A percentile compares a stretch with the other conserved stretches of the same genome.
Evolutionary conservation across 2,113 vertebrate genomes (phyloP).

Genomic region (Hemichromis elongatus): DNA sequence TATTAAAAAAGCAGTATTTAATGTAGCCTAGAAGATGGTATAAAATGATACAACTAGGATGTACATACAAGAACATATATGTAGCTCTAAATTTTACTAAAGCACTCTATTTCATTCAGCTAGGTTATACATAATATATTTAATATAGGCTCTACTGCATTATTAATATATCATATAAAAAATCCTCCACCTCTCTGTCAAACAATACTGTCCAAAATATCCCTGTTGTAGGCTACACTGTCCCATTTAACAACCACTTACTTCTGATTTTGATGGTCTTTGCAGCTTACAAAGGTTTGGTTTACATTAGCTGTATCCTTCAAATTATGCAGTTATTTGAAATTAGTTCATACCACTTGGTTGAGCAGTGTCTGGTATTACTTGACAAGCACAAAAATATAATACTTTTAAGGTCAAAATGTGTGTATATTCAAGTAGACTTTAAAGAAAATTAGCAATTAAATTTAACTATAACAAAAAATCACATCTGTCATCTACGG

Average conservation of each 20-base stretch:
- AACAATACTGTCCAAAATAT: background rate
- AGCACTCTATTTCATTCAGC: background rate
- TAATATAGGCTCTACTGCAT: background rate
- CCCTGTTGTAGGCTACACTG: background rate
- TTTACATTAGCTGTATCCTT: no score
- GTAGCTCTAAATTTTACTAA: background rate
- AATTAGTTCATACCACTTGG: no score
- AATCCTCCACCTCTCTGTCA: background rate
- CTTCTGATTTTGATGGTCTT: background rate
- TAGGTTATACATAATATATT: background rate
- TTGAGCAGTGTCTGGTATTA: no score
- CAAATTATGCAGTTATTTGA: no score
- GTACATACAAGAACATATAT: background rate
- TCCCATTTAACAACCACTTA: background rate
- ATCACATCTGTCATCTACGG: no score
- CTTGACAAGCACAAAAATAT: no score
- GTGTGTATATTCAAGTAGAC: no score
- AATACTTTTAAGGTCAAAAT: no score
- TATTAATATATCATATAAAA: background rate
- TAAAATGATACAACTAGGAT: background rate
- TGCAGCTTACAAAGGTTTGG: background rate
- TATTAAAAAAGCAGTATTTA: background rate
- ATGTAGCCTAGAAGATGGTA: background rate
- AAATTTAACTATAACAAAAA: no score
- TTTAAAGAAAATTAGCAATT: no score